Evolutionary conservation across 2,888 invertebrate genomes (phyloP).

Genomic region (Clitarchus hookeri): DNA sequence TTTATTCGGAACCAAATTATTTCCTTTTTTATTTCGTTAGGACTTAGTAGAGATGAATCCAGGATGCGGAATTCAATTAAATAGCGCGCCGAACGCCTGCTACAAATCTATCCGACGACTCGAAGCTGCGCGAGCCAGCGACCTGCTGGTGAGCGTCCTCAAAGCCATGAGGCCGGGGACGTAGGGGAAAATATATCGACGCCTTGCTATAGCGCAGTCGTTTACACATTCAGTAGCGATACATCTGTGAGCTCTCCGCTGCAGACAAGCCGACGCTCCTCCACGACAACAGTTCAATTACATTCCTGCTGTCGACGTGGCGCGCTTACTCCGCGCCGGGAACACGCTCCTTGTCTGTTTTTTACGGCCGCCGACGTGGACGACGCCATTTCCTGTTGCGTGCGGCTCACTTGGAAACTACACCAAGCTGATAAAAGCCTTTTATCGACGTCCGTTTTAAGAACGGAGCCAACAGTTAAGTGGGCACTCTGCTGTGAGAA

Average conservation of each 20-base stretch:
- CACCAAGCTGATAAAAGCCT: no score
- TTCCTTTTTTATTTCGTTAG: constrained; percentile 22
- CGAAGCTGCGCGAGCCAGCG: not conserved
- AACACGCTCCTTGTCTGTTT: no score
- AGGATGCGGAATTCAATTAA: constrained; percentile 22
- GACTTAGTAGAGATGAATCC: constrained; percentile 17
- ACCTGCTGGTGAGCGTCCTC: not conserved
- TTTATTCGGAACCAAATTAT: constrained; percentile 10
- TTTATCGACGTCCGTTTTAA: no score
- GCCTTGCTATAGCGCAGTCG: not conserved
- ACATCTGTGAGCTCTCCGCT: not conserved
- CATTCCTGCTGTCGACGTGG: not conserved
- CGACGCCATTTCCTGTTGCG: no score
- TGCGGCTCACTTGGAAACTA: no score
- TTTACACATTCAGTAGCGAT: constrained; percentile 5
- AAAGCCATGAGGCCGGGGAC: not conserved
- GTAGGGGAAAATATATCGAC: not conserved
- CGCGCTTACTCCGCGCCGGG: no score
- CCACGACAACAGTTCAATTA: not conserved
- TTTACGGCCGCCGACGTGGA: no score
- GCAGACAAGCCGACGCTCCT: not conserved
- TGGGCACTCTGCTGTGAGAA: no score
- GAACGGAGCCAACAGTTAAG: no score
- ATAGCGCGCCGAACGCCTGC: not conserved
- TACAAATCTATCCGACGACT: not conserved